Conservation (phyloP, 2,888 invertebrate species). For the Cephus pulcher region DNA sequence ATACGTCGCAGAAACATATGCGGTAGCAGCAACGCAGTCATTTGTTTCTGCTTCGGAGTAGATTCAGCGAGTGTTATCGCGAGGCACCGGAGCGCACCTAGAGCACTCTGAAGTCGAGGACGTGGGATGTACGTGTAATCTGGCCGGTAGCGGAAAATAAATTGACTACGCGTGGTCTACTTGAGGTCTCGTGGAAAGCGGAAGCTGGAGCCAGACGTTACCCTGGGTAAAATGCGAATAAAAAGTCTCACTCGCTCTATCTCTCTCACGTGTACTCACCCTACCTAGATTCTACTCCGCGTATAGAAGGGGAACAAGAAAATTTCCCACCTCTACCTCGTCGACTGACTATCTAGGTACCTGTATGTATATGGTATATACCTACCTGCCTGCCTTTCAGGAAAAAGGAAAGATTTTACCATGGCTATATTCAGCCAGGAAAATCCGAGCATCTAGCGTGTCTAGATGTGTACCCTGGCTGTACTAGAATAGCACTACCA, state of each 20-base stretch:
- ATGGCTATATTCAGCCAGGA: neutral
- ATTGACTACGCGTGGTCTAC: slow-evolving; percentile 18
- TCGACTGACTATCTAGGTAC: neutral
- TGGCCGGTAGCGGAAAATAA: slow-evolving; percentile 12
- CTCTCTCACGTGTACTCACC: neutral
- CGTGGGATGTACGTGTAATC: neutral
- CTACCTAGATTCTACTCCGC: neutral
- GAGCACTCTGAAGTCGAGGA: neutral
- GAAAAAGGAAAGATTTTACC: neutral
- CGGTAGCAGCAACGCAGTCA: slow-evolving; percentile 11
- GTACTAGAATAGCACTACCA: neutral
- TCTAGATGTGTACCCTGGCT: neutral
- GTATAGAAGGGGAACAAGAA: neutral
- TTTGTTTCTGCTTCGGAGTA: slow-evolving; percentile 41
- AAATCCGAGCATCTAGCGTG: neutral
- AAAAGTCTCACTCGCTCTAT: neutral
- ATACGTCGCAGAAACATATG: neutral
- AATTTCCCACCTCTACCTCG: neutral
- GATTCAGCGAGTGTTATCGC: slow-evolving; percentile 37
- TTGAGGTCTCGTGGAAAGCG: neutral
- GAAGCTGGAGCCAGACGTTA: neutral
- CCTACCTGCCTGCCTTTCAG: neutral
- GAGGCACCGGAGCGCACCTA: slow-evolving; percentile 20
- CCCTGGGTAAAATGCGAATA: neutral
- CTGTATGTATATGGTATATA: neutral